phyloP scores from a whole-genome alignment of 2,797 vertebrate species.

The Tadarida brasiliensis region DNA sequence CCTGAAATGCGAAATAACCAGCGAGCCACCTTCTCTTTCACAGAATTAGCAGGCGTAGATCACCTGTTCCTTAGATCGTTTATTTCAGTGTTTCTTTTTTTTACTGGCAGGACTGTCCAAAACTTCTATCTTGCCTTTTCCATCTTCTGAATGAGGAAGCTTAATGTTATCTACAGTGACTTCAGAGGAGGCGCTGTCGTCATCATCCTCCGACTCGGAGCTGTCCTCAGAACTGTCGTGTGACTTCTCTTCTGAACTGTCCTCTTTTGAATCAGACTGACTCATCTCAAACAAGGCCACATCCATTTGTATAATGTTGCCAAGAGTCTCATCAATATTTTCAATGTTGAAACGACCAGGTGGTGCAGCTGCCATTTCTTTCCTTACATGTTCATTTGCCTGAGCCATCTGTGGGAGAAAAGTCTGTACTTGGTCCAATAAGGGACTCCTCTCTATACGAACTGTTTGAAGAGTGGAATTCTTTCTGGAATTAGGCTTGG shows the following conservation, averaged over 20 bases:
- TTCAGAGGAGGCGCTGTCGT: constrained; percentile 77
- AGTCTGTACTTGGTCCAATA: constrained; percentile 93
- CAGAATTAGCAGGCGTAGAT: neutral
- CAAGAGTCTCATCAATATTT: constrained; percentile 87
- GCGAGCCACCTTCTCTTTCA: neutral
- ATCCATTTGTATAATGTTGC: constrained; percentile 95
- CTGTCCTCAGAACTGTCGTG: constrained; percentile 83
- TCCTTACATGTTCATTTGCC: constrained; percentile 93
- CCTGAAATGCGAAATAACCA: constrained; percentile 56
- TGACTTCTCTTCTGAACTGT: constrained; percentile 81
- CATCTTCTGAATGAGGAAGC: constrained; percentile 88
- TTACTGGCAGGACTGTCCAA: constrained; percentile 84
- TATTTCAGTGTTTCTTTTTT: constrained; percentile 37
- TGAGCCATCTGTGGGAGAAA: constrained; percentile 95
- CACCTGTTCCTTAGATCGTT: neutral
- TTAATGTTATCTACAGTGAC: constrained; percentile 91
- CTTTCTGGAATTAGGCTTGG: constrained; percentile 84
- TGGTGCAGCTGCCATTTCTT: constrained; percentile 90
- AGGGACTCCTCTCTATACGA: constrained; percentile 91
- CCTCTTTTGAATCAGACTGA: constrained; percentile 87
- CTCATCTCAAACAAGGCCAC: constrained; percentile 94
- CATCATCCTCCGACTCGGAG: constrained; percentile 85
- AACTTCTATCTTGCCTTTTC: constrained; percentile 91
- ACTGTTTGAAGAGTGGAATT: constrained; percentile 88
- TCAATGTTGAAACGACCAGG: constrained; percentile 93